Evolutionary conservation across 2,888 invertebrate genomes (phyloP), one percentile per base, ranked within the genome.

Genomic region (Tortrix viridana): DNA sequence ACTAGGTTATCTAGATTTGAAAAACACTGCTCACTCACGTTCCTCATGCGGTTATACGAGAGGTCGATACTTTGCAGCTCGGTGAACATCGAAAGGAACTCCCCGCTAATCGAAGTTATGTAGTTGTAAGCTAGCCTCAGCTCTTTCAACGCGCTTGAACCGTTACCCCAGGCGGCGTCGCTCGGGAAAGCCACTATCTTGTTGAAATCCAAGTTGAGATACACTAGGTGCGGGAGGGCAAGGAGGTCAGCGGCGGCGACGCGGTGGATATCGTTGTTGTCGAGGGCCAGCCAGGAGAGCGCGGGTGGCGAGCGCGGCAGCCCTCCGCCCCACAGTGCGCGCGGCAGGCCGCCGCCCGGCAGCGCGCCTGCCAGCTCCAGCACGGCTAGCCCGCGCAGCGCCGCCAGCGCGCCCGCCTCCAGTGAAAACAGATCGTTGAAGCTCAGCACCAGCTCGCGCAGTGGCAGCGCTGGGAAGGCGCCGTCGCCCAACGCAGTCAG

Each of bases 191-290:
- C 89, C 52, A 94, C 93, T 14, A 97, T 89, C 73, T 95, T 94
- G 84, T 97, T 98, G 57, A 96, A 96, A 74, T 97, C 97, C 73
- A 98, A 88, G 82, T 97, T 97, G 22, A 97, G 91, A 83, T 96
- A 97, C 74, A 95, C 95, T 53, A 96, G 80, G 63, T 94, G 94
- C 1, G 92, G 91, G 75, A 95, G 93, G 38, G 94, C 93, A 60
- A 94, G 94, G 48, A 97, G 92, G 1, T 95, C 94, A n/a, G 94
- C 93, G 3, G 94, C 93, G 1, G 95, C 93, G 26, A 86, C 71
- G 57, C 72, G 69, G 55, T 80, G 94, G 67, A 97, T 93, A 74
- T 96, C 95, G 76, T 97, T 97, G 83, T 97, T 96, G 80, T 97
- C 97, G 71, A 97, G 82, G 0, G 96, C 95, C 52, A 97, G 90